phyloP scores from a whole-genome alignment of 2,113 vertebrate genomes.

The Lycocorax pyrrhopterus region DNA sequence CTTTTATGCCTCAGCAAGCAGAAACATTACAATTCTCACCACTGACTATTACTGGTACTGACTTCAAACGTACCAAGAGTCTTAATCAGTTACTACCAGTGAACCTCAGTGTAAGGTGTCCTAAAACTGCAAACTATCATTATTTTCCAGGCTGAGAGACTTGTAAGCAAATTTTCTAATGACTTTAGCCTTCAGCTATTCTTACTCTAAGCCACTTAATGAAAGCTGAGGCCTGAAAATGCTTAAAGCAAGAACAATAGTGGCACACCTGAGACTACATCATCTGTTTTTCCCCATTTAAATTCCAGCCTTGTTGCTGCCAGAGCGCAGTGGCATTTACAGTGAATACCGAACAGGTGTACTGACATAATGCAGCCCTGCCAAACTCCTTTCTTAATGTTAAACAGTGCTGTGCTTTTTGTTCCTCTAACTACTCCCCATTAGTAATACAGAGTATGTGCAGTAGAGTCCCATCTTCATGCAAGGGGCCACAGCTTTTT shows the following conservation, averaged over 20 bases:
- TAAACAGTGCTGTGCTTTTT: background rate
- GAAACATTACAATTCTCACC: background rate
- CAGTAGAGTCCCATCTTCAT: background rate
- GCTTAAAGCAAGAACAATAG: background rate
- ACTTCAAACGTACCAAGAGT: background rate
- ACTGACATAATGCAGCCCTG: background rate
- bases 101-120: background rate
- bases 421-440: background rate
- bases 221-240: background rate
- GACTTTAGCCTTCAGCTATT: background rate
- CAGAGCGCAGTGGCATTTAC: background rate
- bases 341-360: conserved; percentile 40
- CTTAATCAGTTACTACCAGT: background rate
- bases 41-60: background rate
- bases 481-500: background rate
- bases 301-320: conserved; percentile 31
- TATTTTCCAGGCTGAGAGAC: conserved; percentile 8
- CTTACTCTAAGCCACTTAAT: background rate
- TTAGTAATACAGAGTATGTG: background rate
- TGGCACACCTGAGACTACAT: conserved; percentile 36
- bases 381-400: background rate
- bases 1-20: background rate
- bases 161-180: conserved; percentile 43
- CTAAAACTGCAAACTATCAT: background rate
- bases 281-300: conserved; percentile 30